phyloP scores from a whole-genome alignment of 2,113 vertebrate genomes.

The Siniperca chuatsi region DNA sequence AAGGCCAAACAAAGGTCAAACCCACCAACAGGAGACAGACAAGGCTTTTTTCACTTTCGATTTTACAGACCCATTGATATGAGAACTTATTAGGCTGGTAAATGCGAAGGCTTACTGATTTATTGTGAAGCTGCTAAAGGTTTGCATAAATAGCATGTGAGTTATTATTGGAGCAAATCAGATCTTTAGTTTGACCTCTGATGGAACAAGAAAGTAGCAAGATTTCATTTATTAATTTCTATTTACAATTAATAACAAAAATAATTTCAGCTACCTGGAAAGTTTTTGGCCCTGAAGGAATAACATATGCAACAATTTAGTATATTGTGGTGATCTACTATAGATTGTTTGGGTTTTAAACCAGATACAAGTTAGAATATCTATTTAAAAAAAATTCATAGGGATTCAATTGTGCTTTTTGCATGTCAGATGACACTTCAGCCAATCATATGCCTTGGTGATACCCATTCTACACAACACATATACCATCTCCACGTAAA shows the following conservation, averaged over 20 bases:
- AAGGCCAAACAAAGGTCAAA: slow-evolving; percentile 49
- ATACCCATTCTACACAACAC: neutral
- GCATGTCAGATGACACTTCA: neutral
- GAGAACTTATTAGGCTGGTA: slow-evolving; percentile 5
- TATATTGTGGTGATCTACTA: neutral
- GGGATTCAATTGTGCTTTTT: neutral
- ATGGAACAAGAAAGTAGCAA: neutral
- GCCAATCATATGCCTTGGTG: neutral
- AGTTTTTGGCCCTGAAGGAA: neutral
- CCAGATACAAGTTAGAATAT: neutral
- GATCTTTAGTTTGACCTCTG: slow-evolving; percentile 38
- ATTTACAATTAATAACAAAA: neutral
- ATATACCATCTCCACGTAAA: neutral
- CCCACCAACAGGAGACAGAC: neutral
- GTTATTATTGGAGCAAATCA: slow-evolving; percentile 27
- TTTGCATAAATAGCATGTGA: slow-evolving; percentile 24
- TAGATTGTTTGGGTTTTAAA: neutral
- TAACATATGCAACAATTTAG: neutral
- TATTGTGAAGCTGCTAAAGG: slow-evolving; percentile 13
- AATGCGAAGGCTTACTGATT: slow-evolving; percentile 45
- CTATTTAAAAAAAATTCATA: neutral
- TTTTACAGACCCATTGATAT: slow-evolving; percentile 21
- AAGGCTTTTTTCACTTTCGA: neutral
- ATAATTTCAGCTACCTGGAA: neutral
- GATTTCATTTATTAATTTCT: neutral